A percentile compares a stretch with the other conserved stretches of the same genome.
Conservation (phyloP, 2,113 vertebrate species). For the Conger conger region DNA sequence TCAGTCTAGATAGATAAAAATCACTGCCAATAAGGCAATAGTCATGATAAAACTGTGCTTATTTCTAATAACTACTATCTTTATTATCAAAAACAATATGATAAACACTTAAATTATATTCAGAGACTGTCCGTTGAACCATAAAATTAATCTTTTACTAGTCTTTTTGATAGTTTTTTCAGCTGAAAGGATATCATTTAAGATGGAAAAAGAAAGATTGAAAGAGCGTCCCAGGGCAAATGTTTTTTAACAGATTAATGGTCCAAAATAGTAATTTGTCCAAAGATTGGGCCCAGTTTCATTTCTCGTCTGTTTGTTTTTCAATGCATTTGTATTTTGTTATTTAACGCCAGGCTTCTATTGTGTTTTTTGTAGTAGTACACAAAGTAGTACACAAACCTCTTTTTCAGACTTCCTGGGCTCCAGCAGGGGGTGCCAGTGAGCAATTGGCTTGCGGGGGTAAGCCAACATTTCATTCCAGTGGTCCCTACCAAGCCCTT, state of each 20-base stretch:
- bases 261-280: too few relatives aligned
- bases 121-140: not conserved
- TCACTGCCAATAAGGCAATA: not conserved
- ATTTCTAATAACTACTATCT: not conserved
- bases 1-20: too few relatives aligned
- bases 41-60: not conserved
- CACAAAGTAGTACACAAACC: conserved; percentile 60
- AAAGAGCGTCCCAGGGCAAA: too few relatives aligned
- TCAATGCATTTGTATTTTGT: not conserved
- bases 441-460: conserved; percentile 93
- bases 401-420: conserved; percentile 96
- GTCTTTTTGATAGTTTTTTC: too few relatives aligned
- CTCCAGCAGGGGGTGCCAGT: conserved; percentile 95
- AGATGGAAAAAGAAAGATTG: too few relatives aligned
- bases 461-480: conserved; percentile 99
- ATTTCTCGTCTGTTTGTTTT: too few relatives aligned
- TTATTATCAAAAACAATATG: too few relatives aligned
- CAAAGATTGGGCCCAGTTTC: too few relatives aligned
- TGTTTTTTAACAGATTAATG: too few relatives aligned
- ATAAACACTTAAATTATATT: not conserved
- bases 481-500: conserved; percentile 93
- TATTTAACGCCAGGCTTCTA: not conserved
- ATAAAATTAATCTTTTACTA: not conserved
- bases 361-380: not conserved
- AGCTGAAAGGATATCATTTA: too few relatives aligned